Evolutionary conservation across 2,113 vertebrate species (phyloP).

Genomic region (Morone saxatilis): DNA sequence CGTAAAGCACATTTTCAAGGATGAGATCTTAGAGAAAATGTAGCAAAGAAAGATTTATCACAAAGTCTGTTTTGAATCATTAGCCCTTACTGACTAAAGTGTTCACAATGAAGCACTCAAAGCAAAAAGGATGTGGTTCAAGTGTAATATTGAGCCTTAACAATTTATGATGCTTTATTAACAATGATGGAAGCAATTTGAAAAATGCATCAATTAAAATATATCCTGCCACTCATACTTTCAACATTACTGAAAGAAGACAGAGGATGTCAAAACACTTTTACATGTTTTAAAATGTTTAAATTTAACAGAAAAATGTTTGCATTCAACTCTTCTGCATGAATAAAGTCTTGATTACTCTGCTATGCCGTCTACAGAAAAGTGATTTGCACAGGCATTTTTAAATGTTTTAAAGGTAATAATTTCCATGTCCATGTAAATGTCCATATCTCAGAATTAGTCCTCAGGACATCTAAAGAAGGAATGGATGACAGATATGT

Average conservation of each 20-base stretch:
- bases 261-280: neutral
- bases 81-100: neutral
- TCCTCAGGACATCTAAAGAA: too few relatives aligned
- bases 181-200: neutral
- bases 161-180: neutral
- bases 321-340: neutral
- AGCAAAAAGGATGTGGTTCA: neutral
- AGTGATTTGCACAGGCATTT: neutral
- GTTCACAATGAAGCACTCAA: neutral
- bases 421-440: too few relatives aligned
- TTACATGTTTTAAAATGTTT: neutral
- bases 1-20: neutral
- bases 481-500: too few relatives aligned
- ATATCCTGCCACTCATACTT: neutral
- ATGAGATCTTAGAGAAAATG: too few relatives aligned
- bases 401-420: neutral
- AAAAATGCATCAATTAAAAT: neutral
- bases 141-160: neutral
- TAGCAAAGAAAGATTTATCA: neutral
- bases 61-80: neutral
- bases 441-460: too few relatives aligned
- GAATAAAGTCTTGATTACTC: neutral
- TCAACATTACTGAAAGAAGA: neutral
- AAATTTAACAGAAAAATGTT: neutral
- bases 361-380: neutral